Evolutionary conservation across 1,140 invertebrate genomes (phyloP).

Genomic region (Drosophila kanapiae): DNA sequence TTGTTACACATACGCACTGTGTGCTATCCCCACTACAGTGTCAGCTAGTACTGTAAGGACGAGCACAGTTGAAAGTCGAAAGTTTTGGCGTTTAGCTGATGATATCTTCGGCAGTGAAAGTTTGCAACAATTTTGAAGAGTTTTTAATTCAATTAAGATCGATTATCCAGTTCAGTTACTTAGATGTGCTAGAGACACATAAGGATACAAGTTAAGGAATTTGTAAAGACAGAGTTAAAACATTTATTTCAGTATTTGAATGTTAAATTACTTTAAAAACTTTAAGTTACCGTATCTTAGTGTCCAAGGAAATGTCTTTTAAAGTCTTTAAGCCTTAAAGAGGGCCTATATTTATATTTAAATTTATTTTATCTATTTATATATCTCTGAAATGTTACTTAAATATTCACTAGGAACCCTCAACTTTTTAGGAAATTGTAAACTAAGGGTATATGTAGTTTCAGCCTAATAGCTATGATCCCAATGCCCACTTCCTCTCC

Average conservation of each 20-base stretch:
- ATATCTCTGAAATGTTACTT: neutral
- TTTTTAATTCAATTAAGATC: conserved; percentile 36
- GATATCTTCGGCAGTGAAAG: conserved; percentile 13
- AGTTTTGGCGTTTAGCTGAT: conserved; percentile 28
- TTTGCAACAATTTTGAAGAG: conserved; percentile 17
- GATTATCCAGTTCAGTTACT: conserved; percentile 12
- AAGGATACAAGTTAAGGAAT: neutral
- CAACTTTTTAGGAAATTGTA: neutral
- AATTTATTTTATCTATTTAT: neutral
- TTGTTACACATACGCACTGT: conserved; percentile 70
- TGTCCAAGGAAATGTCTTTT: too few species aligned
- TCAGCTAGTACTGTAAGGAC: conserved; percentile 14
- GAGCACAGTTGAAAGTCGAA: conserved; percentile 9
- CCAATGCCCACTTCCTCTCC: neutral
- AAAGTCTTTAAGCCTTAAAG: neutral
- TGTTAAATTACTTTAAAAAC: neutral
- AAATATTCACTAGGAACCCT: neutral
- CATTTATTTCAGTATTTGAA: neutral
- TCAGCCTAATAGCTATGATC: conserved; percentile 4
- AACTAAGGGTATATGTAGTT: neutral
- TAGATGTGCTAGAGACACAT: neutral
- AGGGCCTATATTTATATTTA: neutral
- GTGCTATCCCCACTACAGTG: conserved; percentile 9
- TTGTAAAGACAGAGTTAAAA: neutral
- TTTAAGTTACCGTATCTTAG: neutral